phyloP scores from a whole-genome alignment of 1,140 invertebrate species.

The Drosophila arizonae region DNA sequence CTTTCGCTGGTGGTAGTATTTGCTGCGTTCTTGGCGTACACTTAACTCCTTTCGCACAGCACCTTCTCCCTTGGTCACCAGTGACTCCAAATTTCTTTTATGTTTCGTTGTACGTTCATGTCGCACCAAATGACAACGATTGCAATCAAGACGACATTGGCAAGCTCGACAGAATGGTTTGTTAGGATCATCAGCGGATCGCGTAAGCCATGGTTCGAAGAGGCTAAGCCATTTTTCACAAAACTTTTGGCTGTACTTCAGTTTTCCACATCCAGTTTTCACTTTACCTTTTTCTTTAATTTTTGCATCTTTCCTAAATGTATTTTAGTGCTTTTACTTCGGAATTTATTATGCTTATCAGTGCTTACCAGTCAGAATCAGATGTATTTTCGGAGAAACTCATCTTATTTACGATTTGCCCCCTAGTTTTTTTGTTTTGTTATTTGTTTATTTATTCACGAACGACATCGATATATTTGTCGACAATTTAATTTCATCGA shows the following conservation, averaged over 20 bases:
- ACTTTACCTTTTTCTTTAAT: constrained; percentile 48
- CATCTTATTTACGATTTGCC: constrained; percentile 40
- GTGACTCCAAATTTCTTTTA: constrained; percentile 64
- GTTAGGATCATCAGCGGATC: constrained; percentile 65
- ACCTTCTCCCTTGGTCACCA: constrained; percentile 69
- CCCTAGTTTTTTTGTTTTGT: constrained; percentile 84
- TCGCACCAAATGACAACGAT: constrained; percentile 73
- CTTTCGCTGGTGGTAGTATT: constrained; percentile 72
- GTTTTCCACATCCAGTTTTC: constrained; percentile 43
- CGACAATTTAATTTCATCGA: constrained; percentile 35
- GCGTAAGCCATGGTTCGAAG: constrained; percentile 72
- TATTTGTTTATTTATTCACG: constrained; percentile 84
- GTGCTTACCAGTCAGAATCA: constrained; percentile 70
- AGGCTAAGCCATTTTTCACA: constrained; percentile 76
- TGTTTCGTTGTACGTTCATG: constrained; percentile 77
- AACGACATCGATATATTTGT: constrained; percentile 10
- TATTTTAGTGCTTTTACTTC: not conserved
- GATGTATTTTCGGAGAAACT: constrained; percentile 77
- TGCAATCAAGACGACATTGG: constrained; percentile 72
- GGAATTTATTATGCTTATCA: not conserved
- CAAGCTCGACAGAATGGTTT: constrained; percentile 78
- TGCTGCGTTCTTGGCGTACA: constrained; percentile 72
- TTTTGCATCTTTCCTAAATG: constrained; percentile 65
- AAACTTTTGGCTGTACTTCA: constrained; percentile 74
- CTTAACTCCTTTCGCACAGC: constrained; percentile 60